Evolutionary conservation across 2,888 invertebrate species (phyloP).

Genomic region (Hemistola chrysoprasaria): DNA sequence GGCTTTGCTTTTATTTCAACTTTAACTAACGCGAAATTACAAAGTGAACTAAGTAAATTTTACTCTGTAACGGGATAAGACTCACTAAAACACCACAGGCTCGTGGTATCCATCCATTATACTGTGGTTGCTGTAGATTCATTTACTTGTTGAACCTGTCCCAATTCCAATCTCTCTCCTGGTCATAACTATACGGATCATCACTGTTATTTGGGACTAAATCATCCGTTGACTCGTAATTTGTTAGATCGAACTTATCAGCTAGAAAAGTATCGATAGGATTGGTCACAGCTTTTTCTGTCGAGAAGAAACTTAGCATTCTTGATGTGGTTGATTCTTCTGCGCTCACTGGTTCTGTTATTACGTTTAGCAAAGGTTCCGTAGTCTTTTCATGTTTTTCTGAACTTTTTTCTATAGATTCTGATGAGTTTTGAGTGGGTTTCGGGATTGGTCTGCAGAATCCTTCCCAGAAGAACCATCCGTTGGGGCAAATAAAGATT

Average conservation of each 20-base stretch:
- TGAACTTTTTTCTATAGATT: conserved; percentile 16
- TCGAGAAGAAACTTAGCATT: conserved; percentile 59
- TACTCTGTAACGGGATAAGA: no score
- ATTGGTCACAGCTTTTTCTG: conserved; percentile 55
- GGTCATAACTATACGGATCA: conserved; percentile 39
- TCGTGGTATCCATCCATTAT: no score
- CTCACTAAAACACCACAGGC: no score
- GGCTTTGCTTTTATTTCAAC: no score
- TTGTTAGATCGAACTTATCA: conserved; percentile 63
- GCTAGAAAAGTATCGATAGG: conserved; percentile 68
- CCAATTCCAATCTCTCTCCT: conserved; percentile 32
- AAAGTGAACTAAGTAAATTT: no score
- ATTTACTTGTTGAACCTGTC: no score
- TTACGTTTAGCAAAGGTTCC: not conserved
- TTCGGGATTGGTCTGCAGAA: conserved; percentile 59
- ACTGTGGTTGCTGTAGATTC: no score
- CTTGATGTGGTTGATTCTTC: conserved; percentile 32
- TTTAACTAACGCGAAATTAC: no score
- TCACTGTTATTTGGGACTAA: conserved; percentile 36
- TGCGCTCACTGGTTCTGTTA: conserved; percentile 1
- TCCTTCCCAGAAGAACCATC: conserved; percentile 64
- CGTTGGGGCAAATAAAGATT: conserved; percentile 71
- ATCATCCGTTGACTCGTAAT: conserved; percentile 59
- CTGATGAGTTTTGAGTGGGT: conserved; percentile 13
- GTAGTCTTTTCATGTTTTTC: conserved; percentile 15